Evolutionary conservation across 1,140 invertebrate species (phyloP).

Genomic region (Andricus grossulariae): DNA sequence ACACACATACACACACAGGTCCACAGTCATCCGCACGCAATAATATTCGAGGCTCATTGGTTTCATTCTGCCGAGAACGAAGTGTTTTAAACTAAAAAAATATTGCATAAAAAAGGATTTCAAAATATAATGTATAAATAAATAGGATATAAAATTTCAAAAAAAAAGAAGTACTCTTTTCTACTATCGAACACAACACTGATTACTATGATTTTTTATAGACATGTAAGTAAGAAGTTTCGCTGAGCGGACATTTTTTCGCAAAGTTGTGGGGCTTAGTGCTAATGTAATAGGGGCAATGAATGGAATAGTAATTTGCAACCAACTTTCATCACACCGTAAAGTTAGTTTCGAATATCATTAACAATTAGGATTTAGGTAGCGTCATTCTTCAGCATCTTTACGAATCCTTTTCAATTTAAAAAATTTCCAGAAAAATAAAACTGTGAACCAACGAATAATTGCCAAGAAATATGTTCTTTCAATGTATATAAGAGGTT

Average conservation of each 20-base stretch:
- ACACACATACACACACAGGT: no score
- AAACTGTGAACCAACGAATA: not conserved
- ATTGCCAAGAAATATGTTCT: not conserved
- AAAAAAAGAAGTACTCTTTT: no score
- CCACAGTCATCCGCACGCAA: no score
- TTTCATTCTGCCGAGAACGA: no score
- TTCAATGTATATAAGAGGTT: not conserved
- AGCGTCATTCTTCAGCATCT: not conserved
- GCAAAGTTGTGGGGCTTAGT: not conserved
- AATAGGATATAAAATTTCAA: no score
- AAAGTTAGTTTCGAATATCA: conserved; percentile 21
- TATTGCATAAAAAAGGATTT: no score
- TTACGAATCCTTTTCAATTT: not conserved
- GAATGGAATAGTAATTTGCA: conserved; percentile 17
- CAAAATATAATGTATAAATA: no score
- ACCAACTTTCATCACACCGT: conserved; percentile 3
- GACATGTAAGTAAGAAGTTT: not conserved
- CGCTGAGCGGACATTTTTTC: not conserved
- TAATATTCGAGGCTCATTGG: no score
- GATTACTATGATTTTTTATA: not conserved
- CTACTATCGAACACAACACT: no score
- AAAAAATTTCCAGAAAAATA: no score
- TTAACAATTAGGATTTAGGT: conserved; percentile 14
- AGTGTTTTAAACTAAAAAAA: no score
- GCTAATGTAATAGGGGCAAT: conserved; percentile 6